Base-by-base conservation (phyloP, 1,140 invertebrate genomes). In the Sarcophaga bullata region DNA sequence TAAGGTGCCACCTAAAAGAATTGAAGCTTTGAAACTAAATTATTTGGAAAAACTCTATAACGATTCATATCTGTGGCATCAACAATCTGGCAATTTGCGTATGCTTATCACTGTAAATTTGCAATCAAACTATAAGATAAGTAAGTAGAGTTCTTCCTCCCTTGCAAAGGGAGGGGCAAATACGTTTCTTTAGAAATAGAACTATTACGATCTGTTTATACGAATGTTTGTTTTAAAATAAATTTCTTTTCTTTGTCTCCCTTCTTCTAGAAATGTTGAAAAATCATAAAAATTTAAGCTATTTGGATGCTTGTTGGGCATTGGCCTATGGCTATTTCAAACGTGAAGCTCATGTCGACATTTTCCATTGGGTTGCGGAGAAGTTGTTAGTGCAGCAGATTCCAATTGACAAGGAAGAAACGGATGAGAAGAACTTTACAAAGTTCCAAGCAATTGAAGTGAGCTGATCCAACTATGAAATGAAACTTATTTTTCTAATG, bases 241-340 rank as follows among this genome's bases (percentile, higher is more conserved):
- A 58, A 13, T 19, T 10, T 73, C 6, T 75, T 13, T 11, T 15
- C n/a, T 37, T 48, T 80, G 49, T 37, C 52, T 72, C 8, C 10
- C 48, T 58, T 73, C 5, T 83, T 83, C 8, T 48, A 84, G 82
- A 82, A 82, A 13, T 49, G 19, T n/a, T 83, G 25, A 84, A 82
- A 19, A 82, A 83, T 52, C 81, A 82, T 19, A 83, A 82, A 50
- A 81, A 82, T 37, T 73, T 84, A 17, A 80, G 10, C 10, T 83
- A 80, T 76, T 58, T 86, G 9, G 88, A 90, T 49, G 88, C 86
- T 4, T 75, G 86, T 15, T 80, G 90, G 19, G 86, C 85, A 0
- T 13, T 90, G n/a, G 86, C 87, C 17, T 90, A 89, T 81, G 87
- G 85, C 47, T 90, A 87, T 19, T 90, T 81, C 72, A 86, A 84